These are phyloP conservation scores for Papilio glaucus DNA, from an alignment of 1,140 invertebrate species.

Conservation along the genomic window DNA sequence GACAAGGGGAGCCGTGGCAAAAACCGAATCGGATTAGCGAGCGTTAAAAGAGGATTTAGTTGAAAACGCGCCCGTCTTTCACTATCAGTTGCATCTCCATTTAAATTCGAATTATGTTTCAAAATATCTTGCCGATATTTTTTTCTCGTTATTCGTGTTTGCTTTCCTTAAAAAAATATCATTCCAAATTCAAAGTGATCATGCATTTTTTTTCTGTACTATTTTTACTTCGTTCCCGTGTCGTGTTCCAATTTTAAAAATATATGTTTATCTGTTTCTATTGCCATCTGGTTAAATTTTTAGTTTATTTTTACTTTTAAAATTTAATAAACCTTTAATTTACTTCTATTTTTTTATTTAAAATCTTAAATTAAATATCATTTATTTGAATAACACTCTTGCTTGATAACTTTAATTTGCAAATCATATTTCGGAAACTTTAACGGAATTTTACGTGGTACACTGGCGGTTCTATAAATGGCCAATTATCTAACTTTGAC, in stretches of 20 bases:
- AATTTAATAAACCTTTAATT: neutral
- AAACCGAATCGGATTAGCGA: slow-evolving; percentile 36
- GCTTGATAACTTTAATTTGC: too few species aligned
- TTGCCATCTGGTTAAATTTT: neutral
- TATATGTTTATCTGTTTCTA: neutral
- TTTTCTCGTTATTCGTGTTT: neutral
- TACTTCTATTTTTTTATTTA: too few species aligned
- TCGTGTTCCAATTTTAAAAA: slow-evolving; percentile 21
- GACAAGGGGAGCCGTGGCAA: slow-evolving; percentile 29
- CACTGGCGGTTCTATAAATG: too few species aligned
- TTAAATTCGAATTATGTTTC: slow-evolving; percentile 35
- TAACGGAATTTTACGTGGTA: too few species aligned
- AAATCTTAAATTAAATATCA: too few species aligned
- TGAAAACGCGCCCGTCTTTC: slow-evolving; percentile 33
- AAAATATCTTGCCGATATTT: slow-evolving; percentile 26
- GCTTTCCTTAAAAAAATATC: slow-evolving; percentile 8
- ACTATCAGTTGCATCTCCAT: slow-evolving; percentile 38
- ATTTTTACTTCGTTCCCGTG: slow-evolving; percentile 1
- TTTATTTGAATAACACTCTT: too few species aligned
- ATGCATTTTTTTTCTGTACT: neutral
- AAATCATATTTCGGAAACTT: too few species aligned
- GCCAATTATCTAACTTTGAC: neutral
- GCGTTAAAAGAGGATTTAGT: slow-evolving; percentile 38
- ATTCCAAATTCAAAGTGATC: slow-evolving; percentile 29
- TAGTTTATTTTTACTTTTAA: neutral